Evolutionary conservation across 2,113 vertebrate species (phyloP), one percentile per base, ranked within the genome.

Genomic region (Vulpes ferrilata): DNA sequence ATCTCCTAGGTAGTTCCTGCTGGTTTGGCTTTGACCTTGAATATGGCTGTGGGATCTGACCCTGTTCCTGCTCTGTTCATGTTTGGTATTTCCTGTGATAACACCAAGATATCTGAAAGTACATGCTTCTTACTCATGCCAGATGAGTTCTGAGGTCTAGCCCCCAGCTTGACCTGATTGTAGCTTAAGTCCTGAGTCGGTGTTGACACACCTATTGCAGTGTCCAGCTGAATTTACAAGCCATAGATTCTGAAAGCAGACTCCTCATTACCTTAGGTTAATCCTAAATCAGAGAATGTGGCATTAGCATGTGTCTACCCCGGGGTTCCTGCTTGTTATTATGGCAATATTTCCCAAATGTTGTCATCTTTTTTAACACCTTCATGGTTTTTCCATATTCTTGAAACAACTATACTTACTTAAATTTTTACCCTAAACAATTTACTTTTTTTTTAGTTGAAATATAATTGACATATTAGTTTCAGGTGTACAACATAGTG

Each of bases 11-110:
- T 86, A 35, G 82, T 73, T 90, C 86, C 71, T 97, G 7, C 83
- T 67, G 17, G 11, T 76, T 91, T 69, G 86, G 15, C 87, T 95
- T 4, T 95, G 87, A 88, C 92, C 79, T 88, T 93, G 94, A 94
- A 53, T 64, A 11, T 55, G 22, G 32, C 67, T n/a, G 2, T 67
- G 83, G 71, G 38, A 69, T 93, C 62, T 65, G 53, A 91, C 60
- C 92, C 35, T 64, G 48, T 95, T 95, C 67, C 93, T 78, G 23
- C 73, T 95, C 35, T 23, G 90, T 93, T 97, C 80, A 69, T 53
- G 8, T 89, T 82, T 91, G 87, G 55, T 59, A 60, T 89, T 85
- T 95, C 78, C 59, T 97, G 0, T 55, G 69, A 90, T 88, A 64
- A 74, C 51, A 78, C 32, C 32, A 71, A 90, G 64, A 62, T 88